Base-by-base conservation (phyloP, 1,140 invertebrate species). In the Brachionus koreanus region DNA sequence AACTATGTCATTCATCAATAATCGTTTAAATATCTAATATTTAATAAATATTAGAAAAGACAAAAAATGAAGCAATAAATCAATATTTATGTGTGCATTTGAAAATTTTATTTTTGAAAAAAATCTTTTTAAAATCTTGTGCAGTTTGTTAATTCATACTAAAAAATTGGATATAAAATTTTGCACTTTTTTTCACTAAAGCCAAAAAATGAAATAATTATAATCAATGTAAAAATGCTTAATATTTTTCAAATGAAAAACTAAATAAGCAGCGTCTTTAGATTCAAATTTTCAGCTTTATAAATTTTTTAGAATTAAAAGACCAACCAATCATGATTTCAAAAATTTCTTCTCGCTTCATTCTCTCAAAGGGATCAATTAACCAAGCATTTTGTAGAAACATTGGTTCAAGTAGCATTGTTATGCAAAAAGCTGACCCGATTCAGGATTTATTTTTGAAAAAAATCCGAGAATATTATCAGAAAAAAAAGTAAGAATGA, bases 381-480 rank as follows among this genome's bases (percentile, higher is more conserved):
- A 57, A 49, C 13, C 35, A 57, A 57, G 46, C 33, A 10, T 61
- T 61, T 33, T 23, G 2, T 5, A 13, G 76, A 61, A 79, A 79
- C 37, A 65, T 79, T 19, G 76, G 49, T 25, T 61, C 49, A 19
- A 61, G 23, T 10, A 23, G n/a, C 57, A 19, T 79, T 57, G 33
- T 79, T 42, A 4, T 65, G 4, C 76, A 79, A 79, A 79, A 79
- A 65, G 35, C 61, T 42, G 76, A 79, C 35, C 76, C 76, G 4
- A 65, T 79, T 39, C 76, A 79, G 43, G 33, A 79, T 12, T 61
- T 79, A 25, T 79, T 79, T 43, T 57, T 79, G 49, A 65, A 79
- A 25, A 79, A 79, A 65, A 39, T 65, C 23, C n/a, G 19, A 57
- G 76, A 79, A 43, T 79, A 79, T 23, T 79, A 61, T n/a, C 49